Conservation (phyloP, 2,113 vertebrate species). For the Brachionichthys hirsutus region DNA sequence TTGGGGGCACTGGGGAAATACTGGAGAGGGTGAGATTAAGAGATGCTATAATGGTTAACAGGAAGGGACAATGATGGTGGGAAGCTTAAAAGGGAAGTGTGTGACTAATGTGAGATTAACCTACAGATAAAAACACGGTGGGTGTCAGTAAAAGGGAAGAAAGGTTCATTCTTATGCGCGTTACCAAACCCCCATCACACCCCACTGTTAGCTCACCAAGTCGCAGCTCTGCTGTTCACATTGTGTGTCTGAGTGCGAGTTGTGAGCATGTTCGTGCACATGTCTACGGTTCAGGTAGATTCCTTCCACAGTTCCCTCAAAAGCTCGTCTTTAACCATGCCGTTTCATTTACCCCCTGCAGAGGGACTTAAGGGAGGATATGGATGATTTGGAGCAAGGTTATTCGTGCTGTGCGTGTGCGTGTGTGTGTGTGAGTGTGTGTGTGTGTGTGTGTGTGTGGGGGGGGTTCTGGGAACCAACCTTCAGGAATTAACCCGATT, state of each 20-base stretch:
- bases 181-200: conserved; percentile 65
- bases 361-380: conserved; percentile 38
- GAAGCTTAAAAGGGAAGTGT: conserved; percentile 59
- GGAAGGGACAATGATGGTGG: conserved; percentile 50
- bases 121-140: conserved; percentile 63
- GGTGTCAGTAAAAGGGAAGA: conserved; percentile 57
- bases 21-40: conserved; percentile 59
- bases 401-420: conserved; percentile 13
- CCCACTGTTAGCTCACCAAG: conserved; percentile 62
- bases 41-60: conserved; percentile 55
- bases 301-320: conserved; percentile 31
- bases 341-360: conserved; percentile 72
- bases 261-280: conserved; percentile 12
- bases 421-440: conserved; percentile 24
- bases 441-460: background rate
- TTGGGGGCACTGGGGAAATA: conserved; percentile 26
- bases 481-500: conserved; percentile 36
- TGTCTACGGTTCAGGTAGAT: conserved; percentile 31
- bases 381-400: conserved; percentile 25
- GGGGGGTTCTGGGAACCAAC: conserved; percentile 53
- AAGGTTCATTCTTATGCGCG: conserved; percentile 68
- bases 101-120: conserved; percentile 68
- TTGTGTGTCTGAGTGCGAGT: conserved; percentile 14
- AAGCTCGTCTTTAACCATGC: conserved; percentile 53
- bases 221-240: conserved; percentile 27